Percentiles rank a stretch among this genome's conserved stretches.
Conservation (phyloP, 2,797 vertebrate genomes). For the Leptodactylus fallax region DNA sequence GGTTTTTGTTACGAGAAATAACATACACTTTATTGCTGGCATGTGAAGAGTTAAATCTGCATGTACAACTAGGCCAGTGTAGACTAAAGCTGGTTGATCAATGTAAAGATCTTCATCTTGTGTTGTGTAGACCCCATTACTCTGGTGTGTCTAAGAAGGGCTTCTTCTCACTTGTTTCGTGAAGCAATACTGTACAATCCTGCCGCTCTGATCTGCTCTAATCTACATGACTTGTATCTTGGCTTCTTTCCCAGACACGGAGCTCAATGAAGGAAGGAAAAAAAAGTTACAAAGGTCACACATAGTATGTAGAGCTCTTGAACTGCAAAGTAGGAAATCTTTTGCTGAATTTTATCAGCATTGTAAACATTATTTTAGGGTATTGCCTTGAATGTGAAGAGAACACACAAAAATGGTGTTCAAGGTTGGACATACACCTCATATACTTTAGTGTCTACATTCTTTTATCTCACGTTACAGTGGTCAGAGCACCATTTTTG, state of each 20-base stretch:
- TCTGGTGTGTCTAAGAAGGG: neutral
- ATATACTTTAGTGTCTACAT: neutral
- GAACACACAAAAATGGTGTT: neutral
- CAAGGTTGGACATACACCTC: no score
- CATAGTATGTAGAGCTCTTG: constrained; percentile 31
- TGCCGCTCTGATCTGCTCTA: constrained; percentile 22
- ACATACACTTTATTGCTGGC: neutral
- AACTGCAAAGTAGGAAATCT: neutral
- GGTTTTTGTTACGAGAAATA: neutral
- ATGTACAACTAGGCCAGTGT: neutral
- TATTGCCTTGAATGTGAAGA: neutral
- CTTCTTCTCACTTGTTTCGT: constrained; percentile 27
- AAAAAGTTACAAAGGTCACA: constrained; percentile 50
- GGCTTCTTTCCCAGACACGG: constrained; percentile 44
- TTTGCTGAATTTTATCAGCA: neutral
- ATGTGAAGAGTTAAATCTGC: neutral
- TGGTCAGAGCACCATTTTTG: neutral
- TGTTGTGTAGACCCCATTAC: neutral
- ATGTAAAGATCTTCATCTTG: neutral
- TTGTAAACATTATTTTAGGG: neutral
- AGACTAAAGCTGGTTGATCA: neutral
- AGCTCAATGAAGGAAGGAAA: constrained; percentile 32
- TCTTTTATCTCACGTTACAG: neutral
- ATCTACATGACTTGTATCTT: constrained; percentile 51
- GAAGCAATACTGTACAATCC: constrained; percentile 41